Evolutionary conservation across 2,888 invertebrate species (phyloP), one percentile per base, ranked within the genome.

Genomic region (Pristionchus arcanus): DNA sequence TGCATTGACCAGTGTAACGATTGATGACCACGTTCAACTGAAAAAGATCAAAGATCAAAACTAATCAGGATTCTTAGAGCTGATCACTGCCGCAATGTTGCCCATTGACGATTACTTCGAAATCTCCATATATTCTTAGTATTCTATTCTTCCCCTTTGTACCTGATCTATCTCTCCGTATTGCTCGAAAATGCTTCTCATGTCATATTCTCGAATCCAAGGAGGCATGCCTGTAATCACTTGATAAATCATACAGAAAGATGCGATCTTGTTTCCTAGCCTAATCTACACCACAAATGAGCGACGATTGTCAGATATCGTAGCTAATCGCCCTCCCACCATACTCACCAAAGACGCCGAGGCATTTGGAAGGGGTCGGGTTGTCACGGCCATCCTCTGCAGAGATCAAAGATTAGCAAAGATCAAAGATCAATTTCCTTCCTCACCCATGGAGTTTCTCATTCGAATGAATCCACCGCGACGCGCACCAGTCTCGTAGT

Each of bases 1-100:
- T 16, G 74, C 87, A 88, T 55, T 88, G 53, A 15, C 87, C 87
- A 16, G 87, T 88, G 74, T 63, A 16, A 2, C 74, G 71, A 31
- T 88, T 88, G 63, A 88, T 88, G 1, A 88, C 74, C 31, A 71
- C 71, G 74, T 88, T 88, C 28, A 88, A 16, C 87, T 88, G 71
- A n/a, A 85, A 88, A 53, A 85, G 83, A 84, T 84, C 53, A 53
- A 83, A 53, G 53, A 83, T 83, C 31, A 55, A 11, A 0, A 13
- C 5, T 31, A 63, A 25, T 7, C n/a, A n/a, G n/a, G n/a, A n/a
- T n/a, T n/a, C n/a, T n/a, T n/a, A n/a, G n/a, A n/a, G n/a, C n/a
- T n/a, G n/a, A n/a, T n/a, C n/a, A n/a, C n/a, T n/a, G n/a, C n/a
- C n/a, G n/a, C n/a, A n/a, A n/a, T n/a, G n/a, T n/a, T n/a, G n/a